phyloP scores from a whole-genome alignment of 2,888 invertebrate species.

The Chaetogeoica ovagalla region DNA sequence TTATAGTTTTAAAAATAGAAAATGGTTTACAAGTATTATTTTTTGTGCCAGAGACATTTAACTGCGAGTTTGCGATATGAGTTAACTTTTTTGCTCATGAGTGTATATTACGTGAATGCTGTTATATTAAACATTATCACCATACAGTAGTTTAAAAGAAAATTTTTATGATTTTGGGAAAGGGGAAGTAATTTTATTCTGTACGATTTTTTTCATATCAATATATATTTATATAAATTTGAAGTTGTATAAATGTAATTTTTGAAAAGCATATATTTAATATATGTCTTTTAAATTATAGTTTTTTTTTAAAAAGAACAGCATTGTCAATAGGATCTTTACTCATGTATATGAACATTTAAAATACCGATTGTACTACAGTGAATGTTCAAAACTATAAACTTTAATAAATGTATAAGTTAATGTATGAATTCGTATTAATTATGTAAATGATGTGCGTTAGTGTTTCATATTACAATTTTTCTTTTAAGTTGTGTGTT shows the following conservation, averaged over 20 bases:
- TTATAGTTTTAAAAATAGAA: too few relatives aligned
- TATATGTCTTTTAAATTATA: conserved; percentile 18
- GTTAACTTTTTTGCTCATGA: too few relatives aligned
- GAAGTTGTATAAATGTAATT: too few relatives aligned
- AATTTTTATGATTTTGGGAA: conserved; percentile 3
- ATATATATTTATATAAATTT: neutral
- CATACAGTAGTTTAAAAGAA: neutral
- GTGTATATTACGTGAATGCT: conserved; percentile 20
- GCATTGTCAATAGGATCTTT: conserved; percentile 19
- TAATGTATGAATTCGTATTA: neutral
- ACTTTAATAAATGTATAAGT: neutral
- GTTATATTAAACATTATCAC: conserved; percentile 22
- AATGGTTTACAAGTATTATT: too few relatives aligned
- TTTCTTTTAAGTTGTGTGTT: too few relatives aligned
- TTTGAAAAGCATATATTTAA: neutral
- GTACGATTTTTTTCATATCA: neutral
- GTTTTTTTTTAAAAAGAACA: conserved; percentile 20
- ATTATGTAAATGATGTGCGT: too few relatives aligned
- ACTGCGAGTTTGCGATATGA: too few relatives aligned
- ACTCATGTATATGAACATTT: conserved; percentile 15
- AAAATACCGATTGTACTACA: neutral
- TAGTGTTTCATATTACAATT: too few relatives aligned
- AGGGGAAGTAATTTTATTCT: neutral
- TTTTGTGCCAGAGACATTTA: too few relatives aligned
- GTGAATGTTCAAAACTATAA: conserved; percentile 3